Base-by-base conservation (phyloP, 2,888 invertebrate genomes). In the Noctua comes region DNA sequence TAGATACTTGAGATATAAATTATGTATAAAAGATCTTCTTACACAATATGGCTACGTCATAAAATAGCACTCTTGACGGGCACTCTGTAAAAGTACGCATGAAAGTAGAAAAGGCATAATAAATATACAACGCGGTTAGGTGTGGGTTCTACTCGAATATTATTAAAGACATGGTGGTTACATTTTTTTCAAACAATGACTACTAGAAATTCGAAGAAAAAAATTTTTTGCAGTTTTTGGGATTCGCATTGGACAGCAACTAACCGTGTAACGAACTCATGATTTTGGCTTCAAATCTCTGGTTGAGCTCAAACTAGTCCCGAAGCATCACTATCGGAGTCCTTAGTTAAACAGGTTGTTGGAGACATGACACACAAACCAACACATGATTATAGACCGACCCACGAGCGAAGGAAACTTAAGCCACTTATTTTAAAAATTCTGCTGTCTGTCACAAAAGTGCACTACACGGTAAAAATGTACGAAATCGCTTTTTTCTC, bases 21-120 rank as follows among this genome's bases (percentile, higher is more conserved):
- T 66, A 77, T 69, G 48, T 74, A 84, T 77, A 84, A 78, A 84
- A 81, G 66, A 66, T 80, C 76, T 77, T 80, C 86, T 84, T 82
- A 85, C 85, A 85, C 87, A 84, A 84, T 87, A 85, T 85, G 21
- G 77, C 76, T 78, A 77, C 79, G 72, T 79, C 87, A 78, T 83
- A 87, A 72, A 83, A 79, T 74, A 85, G 84, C 85, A 77, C 76
- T 82, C 85, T 83, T 85, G 85, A 87, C 76, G 87, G 86, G 82
- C 77, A 78, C 74, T 79, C 83, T 86, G 73, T 84, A 78, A 80
- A 79, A 84, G 84, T 78, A 72, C 77, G 84, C 79, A 83, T 79
- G 80, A 80, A 82, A 85, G 78, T 77, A 77, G 68, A 79, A 83
- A 82, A 80, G 48, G 74, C 16, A 81, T 69, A 65, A 73, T 71